Evolutionary conservation across 2,888 invertebrate species (phyloP).

Genomic region (Ichneumoninae sp.): DNA sequence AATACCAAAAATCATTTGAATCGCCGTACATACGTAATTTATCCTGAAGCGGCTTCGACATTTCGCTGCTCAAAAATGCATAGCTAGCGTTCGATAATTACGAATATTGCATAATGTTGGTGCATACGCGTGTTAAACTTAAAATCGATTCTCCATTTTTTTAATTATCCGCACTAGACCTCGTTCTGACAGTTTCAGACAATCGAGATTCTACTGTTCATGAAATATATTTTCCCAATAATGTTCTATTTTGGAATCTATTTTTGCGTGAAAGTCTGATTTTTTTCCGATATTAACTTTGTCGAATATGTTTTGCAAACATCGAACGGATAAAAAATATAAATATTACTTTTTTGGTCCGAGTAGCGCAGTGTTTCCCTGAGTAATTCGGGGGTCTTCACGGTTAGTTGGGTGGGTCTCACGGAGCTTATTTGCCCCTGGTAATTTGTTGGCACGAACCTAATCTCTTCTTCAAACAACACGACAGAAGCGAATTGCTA

Average conservation of each 20-base stretch:
- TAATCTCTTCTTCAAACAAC: neutral
- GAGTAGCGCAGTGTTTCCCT: neutral
- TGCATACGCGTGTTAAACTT: no score
- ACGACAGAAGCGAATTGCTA: neutral
- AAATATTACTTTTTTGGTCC: neutral
- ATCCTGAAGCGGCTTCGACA: no score
- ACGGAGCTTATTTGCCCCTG: neutral
- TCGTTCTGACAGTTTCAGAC: no score
- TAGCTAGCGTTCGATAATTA: no score
- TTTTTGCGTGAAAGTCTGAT: no score
- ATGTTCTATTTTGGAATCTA: no score
- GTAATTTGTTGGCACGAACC: slow-evolving; percentile 9
- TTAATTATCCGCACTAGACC: neutral
- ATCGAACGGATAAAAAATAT: neutral
- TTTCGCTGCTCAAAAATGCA: no score
- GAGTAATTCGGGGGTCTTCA: neutral
- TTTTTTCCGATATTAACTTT: neutral
- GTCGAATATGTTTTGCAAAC: neutral
- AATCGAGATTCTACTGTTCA: no score
- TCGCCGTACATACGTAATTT: no score
- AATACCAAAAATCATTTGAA: no score
- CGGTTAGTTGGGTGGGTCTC: neutral
- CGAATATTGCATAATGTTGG: neutral
- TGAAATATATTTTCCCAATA: no score
- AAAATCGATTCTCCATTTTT: no score